Base-by-base conservation (phyloP, 2,113 vertebrate species). In the Laterallus jamaicensis region DNA sequence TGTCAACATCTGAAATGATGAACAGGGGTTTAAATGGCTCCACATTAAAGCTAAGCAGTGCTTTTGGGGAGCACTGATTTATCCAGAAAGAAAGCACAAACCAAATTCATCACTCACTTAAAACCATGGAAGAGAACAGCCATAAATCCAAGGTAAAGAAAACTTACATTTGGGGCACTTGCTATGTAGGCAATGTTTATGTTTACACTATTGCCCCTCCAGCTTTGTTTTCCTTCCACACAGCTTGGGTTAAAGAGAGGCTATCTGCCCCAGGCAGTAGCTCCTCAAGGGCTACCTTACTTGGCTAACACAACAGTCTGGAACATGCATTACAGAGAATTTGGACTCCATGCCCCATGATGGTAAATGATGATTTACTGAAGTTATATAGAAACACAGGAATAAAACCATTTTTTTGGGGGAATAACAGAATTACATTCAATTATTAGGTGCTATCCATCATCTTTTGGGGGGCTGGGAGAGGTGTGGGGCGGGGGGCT, bases 311-410 rank as follows among this genome's bases (percentile, higher is more conserved):
- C 15, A 81, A 29, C 16, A 78, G 35, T 11, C 59, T 77, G 52
- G 39, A 87, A 32, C 15, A 40, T 0, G 0, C n/a, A 15, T 4
- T 39, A 59, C 32, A 32, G 26, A 24, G 25, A 9, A 56, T 32
- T 28, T 35, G 56, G 29, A n/a, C 15, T 63, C 32, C 7, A 4
- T 5, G 13, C 21, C 50, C 35, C 6, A 1, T n/a, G 42, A 66
- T 1, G 6, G 44, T 31, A 25, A 81, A 21, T 9, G 1, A 0
- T 2, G 32, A 44, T 40, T 88, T 73, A 63, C 1, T 78, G 52
- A 91, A 28, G 5, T 29, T 8, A 58, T 10, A 55, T 37, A 67
- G 22, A 39, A 35, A 82, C 4, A 42, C 3, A 39, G 13, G 22
- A 85, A 82, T 11, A 20, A 66, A 35, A 73, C 77, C 13, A 66